Base-by-base conservation (phyloP, 2,888 invertebrate species). In the Cerastis rubricosa region DNA sequence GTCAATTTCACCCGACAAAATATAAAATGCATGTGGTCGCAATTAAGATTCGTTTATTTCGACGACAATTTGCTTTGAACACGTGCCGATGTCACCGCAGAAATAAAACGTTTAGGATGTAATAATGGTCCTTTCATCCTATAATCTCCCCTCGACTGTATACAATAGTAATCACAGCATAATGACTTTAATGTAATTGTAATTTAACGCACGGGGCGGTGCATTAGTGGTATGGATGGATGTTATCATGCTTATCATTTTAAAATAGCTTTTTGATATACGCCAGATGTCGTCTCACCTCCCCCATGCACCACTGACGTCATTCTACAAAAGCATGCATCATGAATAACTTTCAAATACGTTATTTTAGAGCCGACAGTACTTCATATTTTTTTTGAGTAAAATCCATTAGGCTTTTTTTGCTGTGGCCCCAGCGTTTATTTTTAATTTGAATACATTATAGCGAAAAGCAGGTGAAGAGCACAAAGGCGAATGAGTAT, bases 161-260 rank as follows among this genome's bases (percentile, higher is more conserved):
- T 87, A 81, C 90, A 89, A 91, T 92, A 90, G 91, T 95, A 94
- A 95, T 94, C 93, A 91, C 91, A 83, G 90, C 90, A 91, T 95
- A 94, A 95, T 94, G 92, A 92, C 91, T 93, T 91, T 84, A 93
- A 93, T 94, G 93, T 93, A 94, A 94, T 95, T 95, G 94, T 93
- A 94, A 94, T 95, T 94, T 93, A 94, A 95, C 93, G 92, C 91
- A 91, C 88, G 88, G 94, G 94, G 95, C 95, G 93, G 93, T 93
- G 93, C 93, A 94, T 95, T 94, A 93, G 92, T 91, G 92, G 90
- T 91, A 91, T 90, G 92, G 91, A 90, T 90, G 91, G 91, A 89
- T 91, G 90, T 94, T 95, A 95, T 95, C 95, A 93, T 91, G 93
- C 92, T 94, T 95, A 96, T 96, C 96, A 95, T 90, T 93, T 93